phyloP scores from a whole-genome alignment of 2,113 vertebrate genomes.

The Tricholaema leucomelas region DNA sequence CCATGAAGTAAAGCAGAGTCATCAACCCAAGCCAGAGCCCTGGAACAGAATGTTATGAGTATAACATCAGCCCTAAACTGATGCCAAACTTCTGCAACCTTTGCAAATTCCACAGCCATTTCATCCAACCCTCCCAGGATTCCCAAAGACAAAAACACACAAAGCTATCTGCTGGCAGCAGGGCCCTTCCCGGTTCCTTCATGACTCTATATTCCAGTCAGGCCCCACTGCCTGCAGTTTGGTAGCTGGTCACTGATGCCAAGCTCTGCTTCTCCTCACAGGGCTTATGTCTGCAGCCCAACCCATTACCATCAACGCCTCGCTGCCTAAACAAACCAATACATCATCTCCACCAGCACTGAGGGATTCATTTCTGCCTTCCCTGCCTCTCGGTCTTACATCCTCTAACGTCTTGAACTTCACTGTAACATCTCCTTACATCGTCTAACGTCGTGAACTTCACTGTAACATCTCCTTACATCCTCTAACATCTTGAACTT shows the following conservation, averaged over 20 bases:
- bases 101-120: conserved; percentile 10
- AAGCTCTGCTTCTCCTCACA: neutral
- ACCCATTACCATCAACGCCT: neutral
- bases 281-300: conserved; percentile 23
- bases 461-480: no score
- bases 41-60: conserved; percentile 55
- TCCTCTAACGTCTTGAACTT: neutral
- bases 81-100: conserved; percentile 46
- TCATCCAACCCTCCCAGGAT: neutral
- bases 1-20: conserved; percentile 29
- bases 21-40: neutral
- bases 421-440: no score
- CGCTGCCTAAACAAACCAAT: neutral
- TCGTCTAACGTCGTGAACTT: neutral
- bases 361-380: neutral
- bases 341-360: neutral
- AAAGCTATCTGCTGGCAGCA: neutral
- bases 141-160: conserved; percentile 9
- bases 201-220: neutral
- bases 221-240: neutral
- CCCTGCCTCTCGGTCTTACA: accelerated
- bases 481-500: neutral
- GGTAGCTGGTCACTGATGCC: neutral
- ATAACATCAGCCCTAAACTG: neutral
- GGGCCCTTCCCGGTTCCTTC: neutral